Base-by-base conservation (phyloP, 1,140 invertebrate species). In the Cydia splendana region DNA sequence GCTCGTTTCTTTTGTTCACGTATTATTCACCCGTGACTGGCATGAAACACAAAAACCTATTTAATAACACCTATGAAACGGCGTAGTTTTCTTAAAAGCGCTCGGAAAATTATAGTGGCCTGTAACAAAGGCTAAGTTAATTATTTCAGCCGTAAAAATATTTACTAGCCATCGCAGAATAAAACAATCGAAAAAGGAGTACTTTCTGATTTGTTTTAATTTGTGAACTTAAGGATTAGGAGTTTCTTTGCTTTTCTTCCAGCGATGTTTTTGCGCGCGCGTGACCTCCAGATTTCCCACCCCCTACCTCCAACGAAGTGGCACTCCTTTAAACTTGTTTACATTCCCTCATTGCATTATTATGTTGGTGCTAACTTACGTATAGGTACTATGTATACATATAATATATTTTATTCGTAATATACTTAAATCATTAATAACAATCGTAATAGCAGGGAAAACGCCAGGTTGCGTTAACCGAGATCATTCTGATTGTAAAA, bases 1-100 rank as follows among this genome's bases (percentile, higher is more conserved):
- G 88, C 90, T 91, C 86, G 85, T 79, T 86, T 91, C 91, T 90
- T 89, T 92, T 92, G 89, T 91, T 87, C 81, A 77, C 79, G 79
- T 77, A 82, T 87, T 88, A 90, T 91, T 85, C 84, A 85, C 83
- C 85, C 75, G 79, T 85, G 86, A 82, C 84, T 84, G 84, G 85
- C 87, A 82, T 81, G 89, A 86, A 89, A 88, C 81, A 89, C 84
- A 87, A 89, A 91, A 88, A 87, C 81, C 81, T 83, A 86, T 88
- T 87, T 80, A 79, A 90, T 86, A 86, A 84, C 79, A 86, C 81
- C 79, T 85, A 85, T 74, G 69, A 75, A 78, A 67, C 74, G 80
- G 79, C 78, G 81, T 84, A 81, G 85, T 84, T 75, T 82, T 81
- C 80, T 85, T 86, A 78, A 62, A 62, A 78, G 81, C 82, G 88